Base-by-base conservation (phyloP, 2,888 invertebrate genomes). In the Stomorhina lunata region DNA sequence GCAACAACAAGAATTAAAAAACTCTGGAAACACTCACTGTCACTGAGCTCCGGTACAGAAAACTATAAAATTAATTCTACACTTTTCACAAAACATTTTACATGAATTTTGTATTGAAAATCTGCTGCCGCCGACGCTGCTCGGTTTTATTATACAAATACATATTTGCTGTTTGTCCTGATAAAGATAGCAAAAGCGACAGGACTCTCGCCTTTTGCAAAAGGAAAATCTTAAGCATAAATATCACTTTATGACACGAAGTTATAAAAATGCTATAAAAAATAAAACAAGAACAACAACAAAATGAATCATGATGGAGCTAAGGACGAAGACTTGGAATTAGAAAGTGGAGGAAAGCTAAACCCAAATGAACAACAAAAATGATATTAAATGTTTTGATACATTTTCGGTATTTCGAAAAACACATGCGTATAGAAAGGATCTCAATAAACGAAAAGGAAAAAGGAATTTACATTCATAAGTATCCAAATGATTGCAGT, bases 211-310 rank as follows among this genome's bases (percentile, higher is more conserved):
- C 72, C 71, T 63, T 53, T 73, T 53, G 17, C 22, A 3, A 61
- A 69, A 5, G 63, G 32, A 61, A 50, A 75, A 65, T 79, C 79
- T 71, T 76, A 71, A 65, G 59, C 61, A 61, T 79, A 79, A 82
- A 79, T 82, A 82, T 82, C 82, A 82, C 75, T 82, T 82, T 82
- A 82, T 82, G 82, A 59, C 79, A 82, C 79, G 82, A 75, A 75
- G 69, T 50, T 22, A 40, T 72, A 65, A 78, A 77, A 63, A 66
- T 57, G 57, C 37, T 63, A 25, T 61, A 50, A 29, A 17, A 2
- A 5, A n/a, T 50, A 27, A 40, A 53, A 12, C 15, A 59, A 29
- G n/a, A 40, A 53, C 12, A 32, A 17, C 32, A 32, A 55, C 10
- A 1, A 63, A 37, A 59, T 29, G 27, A 57, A 65, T 65, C 10